Percentiles rank a stretch among this genome's conserved stretches.
phyloP scores from a whole-genome alignment of 2,113 vertebrate species.

The Fregetta grallaria region DNA sequence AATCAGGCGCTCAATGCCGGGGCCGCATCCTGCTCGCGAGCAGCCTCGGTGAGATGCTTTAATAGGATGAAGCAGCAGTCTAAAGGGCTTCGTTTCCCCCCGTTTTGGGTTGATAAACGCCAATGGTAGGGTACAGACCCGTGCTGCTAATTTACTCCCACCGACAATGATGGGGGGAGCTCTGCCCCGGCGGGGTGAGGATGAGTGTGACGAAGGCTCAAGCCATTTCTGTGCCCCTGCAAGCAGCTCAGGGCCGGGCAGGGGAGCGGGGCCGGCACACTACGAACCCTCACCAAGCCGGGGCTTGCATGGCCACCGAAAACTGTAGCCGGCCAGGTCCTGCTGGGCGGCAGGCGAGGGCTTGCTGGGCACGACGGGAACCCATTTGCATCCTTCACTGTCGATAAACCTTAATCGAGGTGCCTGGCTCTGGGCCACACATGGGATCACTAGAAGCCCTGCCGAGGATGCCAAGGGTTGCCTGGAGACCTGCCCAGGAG shows the following conservation, averaged over 20 bases:
- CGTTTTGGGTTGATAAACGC: too few relatives aligned
- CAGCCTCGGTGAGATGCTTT: too few relatives aligned
- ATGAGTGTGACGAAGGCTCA: not conserved
- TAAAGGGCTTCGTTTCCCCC: not conserved
- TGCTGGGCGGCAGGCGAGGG: not conserved
- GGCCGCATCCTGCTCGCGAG: not conserved
- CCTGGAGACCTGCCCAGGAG: not conserved
- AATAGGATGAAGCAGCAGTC: not conserved
- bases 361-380: not conserved
- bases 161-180: rapidly evolving
- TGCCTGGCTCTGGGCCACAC: not conserved
- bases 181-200: not conserved
- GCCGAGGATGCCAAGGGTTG: not conserved
- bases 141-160: not conserved
- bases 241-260: not conserved
- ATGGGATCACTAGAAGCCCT: not conserved
- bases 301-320: not conserved
- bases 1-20: rapidly evolving
- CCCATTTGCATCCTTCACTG: not conserved
- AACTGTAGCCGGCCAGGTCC: rapidly evolving
- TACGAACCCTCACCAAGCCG: not conserved
- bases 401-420: not conserved
- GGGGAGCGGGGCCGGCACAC: rapidly evolving
- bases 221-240: not conserved
- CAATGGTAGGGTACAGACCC: rapidly evolving